phyloP scores from a whole-genome alignment of 2,888 invertebrate genomes.

The Latrodectus hesperus region DNA sequence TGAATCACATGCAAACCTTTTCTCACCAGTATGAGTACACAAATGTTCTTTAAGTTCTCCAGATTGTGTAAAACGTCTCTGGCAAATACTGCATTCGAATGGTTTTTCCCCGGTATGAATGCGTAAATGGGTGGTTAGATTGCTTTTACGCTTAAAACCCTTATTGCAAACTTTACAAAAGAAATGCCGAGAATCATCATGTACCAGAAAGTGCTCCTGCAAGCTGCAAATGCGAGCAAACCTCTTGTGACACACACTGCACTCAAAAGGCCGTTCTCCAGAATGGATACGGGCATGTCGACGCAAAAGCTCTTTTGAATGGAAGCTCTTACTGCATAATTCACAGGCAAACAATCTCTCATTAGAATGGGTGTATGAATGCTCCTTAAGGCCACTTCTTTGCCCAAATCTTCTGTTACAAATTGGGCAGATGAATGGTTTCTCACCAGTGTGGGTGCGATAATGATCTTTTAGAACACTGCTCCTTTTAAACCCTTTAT shows the following conservation, averaged over 20 bases:
- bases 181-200: background rate
- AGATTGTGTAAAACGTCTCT: background rate
- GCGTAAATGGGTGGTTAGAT: slow-evolving; percentile 9
- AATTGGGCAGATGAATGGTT: background rate
- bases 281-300: slow-evolving; percentile 5
- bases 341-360: slow-evolving; percentile 2
- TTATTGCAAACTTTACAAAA: slow-evolving; percentile 7
- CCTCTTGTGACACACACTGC: slow-evolving; percentile 19
- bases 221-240: background rate
- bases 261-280: slow-evolving; percentile 11
- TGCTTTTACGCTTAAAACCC: background rate
- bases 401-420: slow-evolving; percentile 1
- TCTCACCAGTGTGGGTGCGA: slow-evolving; percentile 9
- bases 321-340: slow-evolving; percentile 9
- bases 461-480: background rate
- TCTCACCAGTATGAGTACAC: background rate
- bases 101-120: slow-evolving; percentile 10
- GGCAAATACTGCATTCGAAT: background rate
- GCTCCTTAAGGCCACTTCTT: background rate
- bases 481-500: background rate
- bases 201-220: slow-evolving; percentile 1
- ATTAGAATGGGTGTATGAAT: slow-evolving; percentile 9
- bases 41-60: background rate
- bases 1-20: background rate
- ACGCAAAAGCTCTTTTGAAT: background rate